Conservation (phyloP, 2,797 vertebrate genomes). For the Alosa sapidissima region DNA sequence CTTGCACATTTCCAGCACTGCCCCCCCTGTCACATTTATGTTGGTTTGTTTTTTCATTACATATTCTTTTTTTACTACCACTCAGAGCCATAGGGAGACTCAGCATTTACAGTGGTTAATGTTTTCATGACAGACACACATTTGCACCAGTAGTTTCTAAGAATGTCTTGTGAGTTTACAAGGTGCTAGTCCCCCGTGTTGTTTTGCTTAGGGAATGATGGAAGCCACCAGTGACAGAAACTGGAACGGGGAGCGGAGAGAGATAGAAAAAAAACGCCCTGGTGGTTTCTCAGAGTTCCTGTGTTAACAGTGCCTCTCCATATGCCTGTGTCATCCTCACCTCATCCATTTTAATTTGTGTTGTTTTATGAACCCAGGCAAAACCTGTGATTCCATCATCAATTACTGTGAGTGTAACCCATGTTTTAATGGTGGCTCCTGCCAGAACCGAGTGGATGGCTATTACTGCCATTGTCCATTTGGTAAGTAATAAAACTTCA, state of each 20-base stretch:
- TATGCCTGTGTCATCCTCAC: constrained; percentile 56
- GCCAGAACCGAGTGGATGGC: constrained; percentile 91
- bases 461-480: constrained; percentile 98
- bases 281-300: constrained; percentile 43
- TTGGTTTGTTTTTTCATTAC: constrained; percentile 30
- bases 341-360: constrained; percentile 78
- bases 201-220: constrained; percentile 55
- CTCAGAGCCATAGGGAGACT: constrained; percentile 32
- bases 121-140: constrained; percentile 38
- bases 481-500: constrained; percentile 80
- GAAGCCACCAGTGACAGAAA: constrained; percentile 56
- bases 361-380: constrained; percentile 85
- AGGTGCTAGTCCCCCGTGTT: constrained; percentile 51
- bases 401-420: constrained; percentile 99
- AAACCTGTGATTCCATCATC: constrained; percentile 91
- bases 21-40: constrained; percentile 39
- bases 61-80: constrained; percentile 29
- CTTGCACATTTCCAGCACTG: constrained; percentile 39
- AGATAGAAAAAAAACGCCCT: constrained; percentile 19
- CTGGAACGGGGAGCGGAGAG: constrained; percentile 37
- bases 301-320: constrained; percentile 31
- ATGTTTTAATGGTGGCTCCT: constrained; percentile 98
- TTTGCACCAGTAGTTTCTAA: constrained; percentile 39
- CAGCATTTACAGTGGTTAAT: constrained; percentile 27
- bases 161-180: constrained; percentile 48